A percentile compares a stretch with the other conserved stretches of the same genome.
These are phyloP conservation scores for Mastigias papua DNA, from an alignment of 30 jellyfish, hydroid and myxozoan species.

Conservation along the genomic window DNA sequence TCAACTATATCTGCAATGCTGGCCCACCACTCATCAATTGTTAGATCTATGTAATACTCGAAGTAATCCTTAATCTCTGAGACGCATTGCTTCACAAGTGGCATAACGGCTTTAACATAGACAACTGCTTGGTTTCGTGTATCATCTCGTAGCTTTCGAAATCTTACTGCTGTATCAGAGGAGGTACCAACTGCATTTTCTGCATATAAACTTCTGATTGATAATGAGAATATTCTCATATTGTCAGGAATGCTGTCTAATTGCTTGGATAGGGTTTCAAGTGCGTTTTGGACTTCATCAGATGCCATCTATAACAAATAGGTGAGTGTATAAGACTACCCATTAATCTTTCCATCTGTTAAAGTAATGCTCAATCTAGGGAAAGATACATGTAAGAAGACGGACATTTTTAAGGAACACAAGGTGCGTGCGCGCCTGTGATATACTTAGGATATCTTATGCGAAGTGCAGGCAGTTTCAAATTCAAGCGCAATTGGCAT, in stretches of 20 bases:
- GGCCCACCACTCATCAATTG: conserved; percentile 54
- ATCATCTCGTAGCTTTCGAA: conserved; percentile 19
- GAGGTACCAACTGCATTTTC: conserved; percentile 25
- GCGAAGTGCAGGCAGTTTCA: too few relatives aligned
- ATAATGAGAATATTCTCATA: conserved; percentile 31
- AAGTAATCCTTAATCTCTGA: conserved; percentile 25
- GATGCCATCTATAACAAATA: conserved; percentile 2
- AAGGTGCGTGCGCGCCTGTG: too few relatives aligned
- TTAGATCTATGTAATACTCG: conserved; percentile 13
- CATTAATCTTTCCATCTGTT: too few relatives aligned
- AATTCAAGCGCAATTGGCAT: too few relatives aligned
- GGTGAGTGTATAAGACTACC: too few relatives aligned
- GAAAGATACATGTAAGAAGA: too few relatives aligned
- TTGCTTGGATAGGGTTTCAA: background rate
- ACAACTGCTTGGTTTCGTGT: conserved; percentile 59
- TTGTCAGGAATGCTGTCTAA: background rate
- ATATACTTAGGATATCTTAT: too few relatives aligned
- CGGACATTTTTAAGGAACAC: too few relatives aligned
- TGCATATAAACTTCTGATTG: conserved; percentile 29
- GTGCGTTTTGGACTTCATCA: background rate
- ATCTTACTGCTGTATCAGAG: conserved; percentile 6
- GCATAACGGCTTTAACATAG: conserved; percentile 33
- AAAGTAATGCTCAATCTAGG: too few relatives aligned
- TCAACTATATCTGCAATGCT: conserved; percentile 24
- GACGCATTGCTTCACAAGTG: conserved; percentile 33